Evolutionary conservation across 37 sponge, comb jelly and placozoan species (phyloP).

Genomic region (Petrosia ficiformis): DNA sequence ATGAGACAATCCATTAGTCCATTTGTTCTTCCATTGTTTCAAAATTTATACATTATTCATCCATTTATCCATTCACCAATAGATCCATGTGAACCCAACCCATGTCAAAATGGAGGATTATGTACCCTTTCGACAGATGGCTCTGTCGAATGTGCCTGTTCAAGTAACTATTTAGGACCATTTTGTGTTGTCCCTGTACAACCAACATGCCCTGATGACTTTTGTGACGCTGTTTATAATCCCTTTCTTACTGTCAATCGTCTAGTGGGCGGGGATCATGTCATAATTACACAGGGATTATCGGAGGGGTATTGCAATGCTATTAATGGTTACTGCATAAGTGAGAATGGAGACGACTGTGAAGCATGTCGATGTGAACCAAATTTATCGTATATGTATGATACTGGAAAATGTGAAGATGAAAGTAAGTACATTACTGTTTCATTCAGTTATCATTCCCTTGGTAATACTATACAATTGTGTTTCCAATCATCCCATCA

Average conservation of each 20-base stretch:
- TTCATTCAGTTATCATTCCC: no score
- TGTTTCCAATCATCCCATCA: no score
- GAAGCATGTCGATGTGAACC: not conserved
- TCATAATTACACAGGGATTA: not conserved
- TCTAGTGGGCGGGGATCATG: not conserved
- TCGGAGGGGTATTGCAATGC: not conserved
- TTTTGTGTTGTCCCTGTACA: not conserved
- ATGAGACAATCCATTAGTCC: no score
- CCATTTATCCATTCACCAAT: no score
- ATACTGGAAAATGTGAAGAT: constrained; percentile 2
- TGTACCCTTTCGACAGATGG: not conserved
- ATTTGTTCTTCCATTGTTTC: no score
- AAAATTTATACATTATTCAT: no score
- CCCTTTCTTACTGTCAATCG: not conserved
- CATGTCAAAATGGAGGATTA: constrained; percentile 39
- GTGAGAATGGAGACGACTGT: not conserved
- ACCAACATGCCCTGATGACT: not conserved
- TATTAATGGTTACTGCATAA: not conserved
- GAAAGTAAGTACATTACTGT: no score
- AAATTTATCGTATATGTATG: not conserved
- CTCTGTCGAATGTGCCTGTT: constrained; percentile 6
- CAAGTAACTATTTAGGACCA: constrained; percentile 14
- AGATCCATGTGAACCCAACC: constrained; percentile 7
- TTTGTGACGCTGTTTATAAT: not conserved
- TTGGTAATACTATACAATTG: no score